Base-by-base conservation (phyloP, 2,888 invertebrate genomes). In the Galerucella calmariensis region DNA sequence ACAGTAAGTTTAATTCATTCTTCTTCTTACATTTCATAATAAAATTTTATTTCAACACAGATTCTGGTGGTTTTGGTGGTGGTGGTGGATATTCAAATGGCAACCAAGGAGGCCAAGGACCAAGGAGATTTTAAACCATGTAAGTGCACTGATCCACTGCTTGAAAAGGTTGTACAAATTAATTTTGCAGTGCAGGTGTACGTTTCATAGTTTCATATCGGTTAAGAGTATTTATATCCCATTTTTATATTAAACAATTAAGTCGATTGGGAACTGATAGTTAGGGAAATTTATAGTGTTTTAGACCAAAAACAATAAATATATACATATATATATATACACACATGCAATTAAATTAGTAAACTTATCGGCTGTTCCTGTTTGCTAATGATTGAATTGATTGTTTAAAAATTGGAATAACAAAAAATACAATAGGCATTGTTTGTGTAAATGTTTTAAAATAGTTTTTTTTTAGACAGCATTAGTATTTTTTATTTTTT, bases 1-100 rank as follows among this genome's bases (percentile, higher is more conserved):
- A 95, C 88, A 93, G 94, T 90, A 88, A 66, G 69, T 62, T 62
- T 63, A 70, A 73, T 66, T 14, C 58, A 67, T 67, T 59, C 59
- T 48, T 35, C n/a, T 41, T 16, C 16, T 14, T 11, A 46, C 12
- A 27, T 41, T 61, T 62, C 0, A 9, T 65, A 58, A 59, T 70
- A 48, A 65, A 24, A 44, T 69, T 75, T 69, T 69, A 62, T 74
- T 74, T 79, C 79, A 72, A 77, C 72, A 72, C 78, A 75, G 81
- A 86, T 81, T 73, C 84, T 51, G 86, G 87, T 35, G 87, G 88
- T 61, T 86, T 86, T 20, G 86, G 87, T 16, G 88, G 88, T 20
- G 81, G 87, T 1, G 35, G 35, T 63, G 87, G 84, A 75, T 88
- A 87, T 71, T 87, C 87, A 67, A 87, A 87, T 62, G 87, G 88